Percentiles rank a stretch among this genome's conserved stretches.
phyloP scores from a whole-genome alignment of 2,797 vertebrate genomes.

The Anabacerthia variegaticeps region DNA sequence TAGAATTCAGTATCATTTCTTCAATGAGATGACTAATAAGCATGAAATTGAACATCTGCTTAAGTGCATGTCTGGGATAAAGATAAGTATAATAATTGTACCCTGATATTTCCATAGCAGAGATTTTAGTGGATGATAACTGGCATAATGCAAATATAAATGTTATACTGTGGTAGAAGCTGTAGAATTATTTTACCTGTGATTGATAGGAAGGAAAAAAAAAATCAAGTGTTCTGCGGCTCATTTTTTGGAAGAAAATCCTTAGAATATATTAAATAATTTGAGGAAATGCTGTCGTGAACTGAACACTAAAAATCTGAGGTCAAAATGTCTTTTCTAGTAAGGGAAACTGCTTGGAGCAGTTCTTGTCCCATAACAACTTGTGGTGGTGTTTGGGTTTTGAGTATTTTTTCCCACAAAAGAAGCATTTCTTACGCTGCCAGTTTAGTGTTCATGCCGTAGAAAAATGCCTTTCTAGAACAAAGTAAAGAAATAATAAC shows the following conservation, averaged over 20 bases:
- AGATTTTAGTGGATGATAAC: slow-evolving; percentile 23
- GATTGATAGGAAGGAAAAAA: background rate
- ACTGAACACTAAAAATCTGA: background rate
- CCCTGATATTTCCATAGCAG: slow-evolving; percentile 13
- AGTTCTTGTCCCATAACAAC: background rate
- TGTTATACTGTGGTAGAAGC: background rate
- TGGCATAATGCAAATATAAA: slow-evolving; percentile 8
- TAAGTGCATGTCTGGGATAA: slow-evolving; percentile 39
- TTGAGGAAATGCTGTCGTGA: background rate
- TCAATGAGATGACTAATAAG: slow-evolving; percentile 27
- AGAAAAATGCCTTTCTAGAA: background rate
- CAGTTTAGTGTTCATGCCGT: background rate
- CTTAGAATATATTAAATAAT: background rate
- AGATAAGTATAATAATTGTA: slow-evolving; percentile 49
- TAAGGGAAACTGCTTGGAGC: background rate
- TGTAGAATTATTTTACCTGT: background rate
- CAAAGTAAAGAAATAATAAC: background rate
- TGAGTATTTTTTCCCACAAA: background rate
- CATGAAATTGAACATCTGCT: slow-evolving; percentile 57
- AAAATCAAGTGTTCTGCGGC: background rate
- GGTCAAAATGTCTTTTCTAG: background rate
- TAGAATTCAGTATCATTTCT: slow-evolving; percentile 16
- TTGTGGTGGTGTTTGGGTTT: background rate
- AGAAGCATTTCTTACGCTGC: background rate
- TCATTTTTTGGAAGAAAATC: background rate